Conservation (phyloP, 2,113 vertebrate species). For the Puffinus mauretanicus region DNA sequence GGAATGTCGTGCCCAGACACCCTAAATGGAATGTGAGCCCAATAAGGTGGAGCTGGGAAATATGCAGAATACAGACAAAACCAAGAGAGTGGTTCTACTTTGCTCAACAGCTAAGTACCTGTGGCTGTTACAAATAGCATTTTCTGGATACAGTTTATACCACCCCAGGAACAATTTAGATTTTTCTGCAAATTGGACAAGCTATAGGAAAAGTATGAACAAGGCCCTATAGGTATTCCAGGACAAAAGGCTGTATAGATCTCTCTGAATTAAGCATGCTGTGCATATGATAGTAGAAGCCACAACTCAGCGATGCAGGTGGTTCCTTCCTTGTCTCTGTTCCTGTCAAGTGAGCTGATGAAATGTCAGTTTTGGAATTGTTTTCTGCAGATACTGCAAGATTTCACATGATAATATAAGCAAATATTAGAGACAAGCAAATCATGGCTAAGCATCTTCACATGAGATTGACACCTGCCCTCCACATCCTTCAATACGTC, state of each 20-base stretch:
- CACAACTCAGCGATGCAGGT: neutral
- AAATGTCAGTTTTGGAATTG: neutral
- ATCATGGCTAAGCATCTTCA: neutral
- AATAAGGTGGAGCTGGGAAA: neutral
- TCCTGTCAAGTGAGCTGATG: neutral
- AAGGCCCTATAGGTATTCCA: neutral
- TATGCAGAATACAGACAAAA: neutral
- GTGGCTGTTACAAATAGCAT: neutral
- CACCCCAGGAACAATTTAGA: neutral
- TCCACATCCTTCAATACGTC: neutral
- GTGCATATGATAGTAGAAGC: neutral
- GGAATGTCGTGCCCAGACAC: neutral
- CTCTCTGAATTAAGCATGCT: neutral
- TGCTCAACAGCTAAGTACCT: neutral
- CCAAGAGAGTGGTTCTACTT: neutral
- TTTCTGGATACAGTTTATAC: neutral
- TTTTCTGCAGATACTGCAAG: neutral
- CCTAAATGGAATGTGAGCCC: neutral
- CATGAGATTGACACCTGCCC: neutral
- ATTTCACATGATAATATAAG: neutral
- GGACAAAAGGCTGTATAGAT: neutral
- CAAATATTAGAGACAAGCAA: neutral
- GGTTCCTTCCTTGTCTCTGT: neutral
- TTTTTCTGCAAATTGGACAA: neutral
- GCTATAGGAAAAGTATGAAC: neutral